Conservation (phyloP, 2,113 vertebrate species). For the Ifrita kowaldi region DNA sequence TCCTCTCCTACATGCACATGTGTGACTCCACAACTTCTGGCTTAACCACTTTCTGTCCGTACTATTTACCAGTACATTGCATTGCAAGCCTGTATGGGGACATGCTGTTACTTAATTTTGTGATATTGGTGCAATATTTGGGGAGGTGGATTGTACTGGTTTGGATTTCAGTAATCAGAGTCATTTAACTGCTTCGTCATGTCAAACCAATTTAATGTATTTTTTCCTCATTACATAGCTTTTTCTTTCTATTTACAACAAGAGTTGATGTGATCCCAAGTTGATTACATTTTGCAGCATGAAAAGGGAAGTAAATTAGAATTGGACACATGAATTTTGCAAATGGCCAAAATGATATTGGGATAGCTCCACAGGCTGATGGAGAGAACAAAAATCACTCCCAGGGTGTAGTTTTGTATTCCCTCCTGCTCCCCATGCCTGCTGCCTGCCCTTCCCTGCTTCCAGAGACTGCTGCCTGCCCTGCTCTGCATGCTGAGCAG, state of each 20-base stretch:
- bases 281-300: neutral
- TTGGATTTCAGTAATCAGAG: neutral
- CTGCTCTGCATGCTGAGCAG: neutral
- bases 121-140: neutral
- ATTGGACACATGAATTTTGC: neutral
- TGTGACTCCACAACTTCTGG: neutral
- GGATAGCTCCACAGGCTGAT: neutral
- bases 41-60: neutral
- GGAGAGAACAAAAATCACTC: neutral
- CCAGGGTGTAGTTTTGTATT: neutral
- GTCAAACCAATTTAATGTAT: neutral
- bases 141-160: neutral
- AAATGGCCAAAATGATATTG: neutral
- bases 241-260: neutral
- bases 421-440: neutral
- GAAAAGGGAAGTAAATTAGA: neutral
- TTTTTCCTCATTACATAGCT: neutral
- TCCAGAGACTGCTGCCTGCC: neutral
- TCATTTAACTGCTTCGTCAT: neutral
- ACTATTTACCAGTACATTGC: neutral
- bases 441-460: neutral
- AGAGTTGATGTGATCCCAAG: neutral
- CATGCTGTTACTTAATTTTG: neutral
- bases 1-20: neutral
- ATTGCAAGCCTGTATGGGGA: neutral